A percentile compares a stretch with the other conserved stretches of the same genome.
Conservation (phyloP, 2,888 invertebrate species). For the Calephelis perditalis region DNA sequence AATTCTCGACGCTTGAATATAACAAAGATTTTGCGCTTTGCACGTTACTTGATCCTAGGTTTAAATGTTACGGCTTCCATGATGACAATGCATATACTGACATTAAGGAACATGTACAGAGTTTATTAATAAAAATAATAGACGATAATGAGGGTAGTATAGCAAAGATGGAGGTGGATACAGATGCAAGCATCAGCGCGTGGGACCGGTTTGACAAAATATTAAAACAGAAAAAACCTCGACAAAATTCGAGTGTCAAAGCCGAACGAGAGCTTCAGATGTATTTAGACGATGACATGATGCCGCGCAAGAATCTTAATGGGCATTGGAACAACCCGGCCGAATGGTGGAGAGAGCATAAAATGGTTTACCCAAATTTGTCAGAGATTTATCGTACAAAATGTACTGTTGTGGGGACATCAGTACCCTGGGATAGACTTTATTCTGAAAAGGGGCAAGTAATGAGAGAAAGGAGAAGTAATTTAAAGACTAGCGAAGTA, state of each 20-base stretch:
- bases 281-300: slow-evolving; percentile 18
- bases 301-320: slow-evolving; percentile 11
- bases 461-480: slow-evolving; percentile 8
- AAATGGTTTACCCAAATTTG: slow-evolving; percentile 15
- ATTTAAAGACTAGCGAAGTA: slow-evolving; percentile 8
- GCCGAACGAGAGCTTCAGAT: slow-evolving; percentile 17
- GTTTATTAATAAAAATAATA: neutral
- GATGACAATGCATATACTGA: neutral
- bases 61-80: slow-evolving; percentile 7
- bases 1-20: neutral
- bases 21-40: slow-evolving; percentile 8
- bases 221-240: slow-evolving; percentile 15
- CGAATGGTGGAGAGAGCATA: slow-evolving; percentile 18
- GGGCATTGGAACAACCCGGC: slow-evolving; percentile 17
- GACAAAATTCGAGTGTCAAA: slow-evolving; percentile 1
- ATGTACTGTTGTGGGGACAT: slow-evolving; percentile 14
- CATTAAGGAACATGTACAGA: neutral
- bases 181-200: slow-evolving; percentile 9
- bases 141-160: neutral
- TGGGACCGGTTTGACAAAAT: slow-evolving; percentile 16
- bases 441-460: slow-evolving; percentile 13
- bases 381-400: neutral
- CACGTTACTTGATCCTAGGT: slow-evolving; percentile 8
- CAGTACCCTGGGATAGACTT: slow-evolving; percentile 14
- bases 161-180: neutral